Conservation (phyloP, 1,140 invertebrate species). For the Dinoponera quadriceps region DNA sequence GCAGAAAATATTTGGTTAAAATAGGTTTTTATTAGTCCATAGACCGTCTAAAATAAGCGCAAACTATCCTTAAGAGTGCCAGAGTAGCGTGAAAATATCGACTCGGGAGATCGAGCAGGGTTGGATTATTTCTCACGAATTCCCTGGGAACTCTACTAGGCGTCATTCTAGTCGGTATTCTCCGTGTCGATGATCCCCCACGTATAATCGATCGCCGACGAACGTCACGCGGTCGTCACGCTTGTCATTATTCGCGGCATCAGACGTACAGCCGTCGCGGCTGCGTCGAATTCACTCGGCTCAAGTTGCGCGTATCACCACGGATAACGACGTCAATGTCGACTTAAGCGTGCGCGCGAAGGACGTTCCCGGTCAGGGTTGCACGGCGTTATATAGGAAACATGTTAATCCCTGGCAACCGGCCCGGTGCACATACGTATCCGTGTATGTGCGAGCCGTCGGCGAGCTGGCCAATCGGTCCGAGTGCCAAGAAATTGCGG, state of each 20-base stretch:
- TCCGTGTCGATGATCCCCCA: background rate
- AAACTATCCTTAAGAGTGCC: too few species aligned
- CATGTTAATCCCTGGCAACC: conserved; percentile 66
- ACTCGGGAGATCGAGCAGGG: too few species aligned
- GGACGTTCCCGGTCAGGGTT: conserved; percentile 42
- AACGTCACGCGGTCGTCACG: conserved; percentile 34
- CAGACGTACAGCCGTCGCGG: background rate
- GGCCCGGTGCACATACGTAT: background rate
- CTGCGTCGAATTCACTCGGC: background rate
- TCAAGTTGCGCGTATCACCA: conserved; percentile 16
- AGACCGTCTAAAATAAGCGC: too few species aligned
- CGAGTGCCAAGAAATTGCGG: conserved; percentile 64
- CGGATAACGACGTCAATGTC: conserved; percentile 63
- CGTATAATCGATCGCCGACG: background rate
- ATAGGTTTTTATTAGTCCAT: too few species aligned
- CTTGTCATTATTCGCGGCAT: conserved; percentile 17
- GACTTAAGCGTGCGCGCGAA: conserved; percentile 40
- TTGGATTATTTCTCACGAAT: too few species aligned
- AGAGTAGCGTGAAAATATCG: too few species aligned
- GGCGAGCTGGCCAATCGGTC: conserved; percentile 65
- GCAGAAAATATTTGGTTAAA: too few species aligned
- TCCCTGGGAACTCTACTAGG: too few species aligned
- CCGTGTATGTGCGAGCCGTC: conserved; percentile 16
- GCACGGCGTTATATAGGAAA: conserved; percentile 52
- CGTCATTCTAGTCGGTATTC: background rate